phyloP scores from a whole-genome alignment of 2,113 vertebrate species.

The Origma solitaria region DNA sequence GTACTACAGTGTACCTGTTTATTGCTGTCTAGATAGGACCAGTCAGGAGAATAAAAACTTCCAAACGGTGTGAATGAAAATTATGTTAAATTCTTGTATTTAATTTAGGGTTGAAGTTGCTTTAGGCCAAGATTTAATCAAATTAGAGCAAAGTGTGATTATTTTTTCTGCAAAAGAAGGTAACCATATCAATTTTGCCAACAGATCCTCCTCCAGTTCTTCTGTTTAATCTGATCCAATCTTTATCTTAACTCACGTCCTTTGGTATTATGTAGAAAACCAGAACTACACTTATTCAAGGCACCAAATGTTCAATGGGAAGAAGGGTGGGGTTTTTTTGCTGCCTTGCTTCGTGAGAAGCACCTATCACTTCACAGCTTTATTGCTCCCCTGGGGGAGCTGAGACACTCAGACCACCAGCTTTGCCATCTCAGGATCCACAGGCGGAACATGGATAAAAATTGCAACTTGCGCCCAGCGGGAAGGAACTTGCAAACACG shows the following conservation, averaged over 20 bases:
- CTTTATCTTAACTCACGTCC: not conserved
- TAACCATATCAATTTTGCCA: not conserved
- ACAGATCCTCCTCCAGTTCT: not conserved
- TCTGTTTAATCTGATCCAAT: not conserved
- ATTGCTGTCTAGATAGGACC: not conserved
- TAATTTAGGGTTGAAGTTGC: not conserved
- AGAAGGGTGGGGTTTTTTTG: not conserved
- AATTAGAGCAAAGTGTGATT: not conserved
- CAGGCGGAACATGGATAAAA: fast-evolving
- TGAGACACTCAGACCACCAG: not conserved
- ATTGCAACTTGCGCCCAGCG: not conserved
- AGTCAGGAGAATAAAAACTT: not conserved
- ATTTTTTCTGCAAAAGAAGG: not conserved
- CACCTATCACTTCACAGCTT: not conserved
- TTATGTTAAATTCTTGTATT: not conserved
- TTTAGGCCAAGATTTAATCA: not conserved
- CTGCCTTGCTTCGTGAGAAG: not conserved
- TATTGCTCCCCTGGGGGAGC: not conserved
- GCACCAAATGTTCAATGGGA: not conserved
- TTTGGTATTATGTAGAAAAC: not conserved
- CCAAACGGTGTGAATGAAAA: not conserved
- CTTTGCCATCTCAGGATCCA: not conserved
- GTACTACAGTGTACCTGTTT: not conserved
- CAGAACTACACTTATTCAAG: not conserved
- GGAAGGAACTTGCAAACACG: not conserved